A percentile compares a stretch with the other conserved stretches of the same genome.
Conservation (phyloP, 2,888 invertebrate species). For the Harmothoe impar region DNA sequence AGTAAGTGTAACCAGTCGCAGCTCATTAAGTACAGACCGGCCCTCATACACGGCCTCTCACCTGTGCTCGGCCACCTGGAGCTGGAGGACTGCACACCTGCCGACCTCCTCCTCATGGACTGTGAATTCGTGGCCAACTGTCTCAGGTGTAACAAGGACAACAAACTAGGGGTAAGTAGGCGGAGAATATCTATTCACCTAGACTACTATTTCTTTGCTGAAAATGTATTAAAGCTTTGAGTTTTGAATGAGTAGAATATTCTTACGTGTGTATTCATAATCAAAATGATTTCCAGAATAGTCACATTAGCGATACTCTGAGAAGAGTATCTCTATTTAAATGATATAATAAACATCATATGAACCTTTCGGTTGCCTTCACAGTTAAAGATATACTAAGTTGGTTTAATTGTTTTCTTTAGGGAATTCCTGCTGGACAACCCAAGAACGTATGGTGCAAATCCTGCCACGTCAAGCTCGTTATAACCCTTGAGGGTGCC, state of each 20-base stretch:
- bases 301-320: too few relatives aligned
- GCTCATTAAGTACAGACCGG: constrained; percentile 78
- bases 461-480: constrained; percentile 82
- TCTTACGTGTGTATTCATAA: too few relatives aligned
- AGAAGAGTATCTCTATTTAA: too few relatives aligned
- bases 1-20: constrained; percentile 78
- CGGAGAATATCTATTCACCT: too few relatives aligned
- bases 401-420: constrained; percentile 10
- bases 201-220: background rate
- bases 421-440: constrained; percentile 82
- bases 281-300: too few relatives aligned
- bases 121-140: constrained; percentile 80
- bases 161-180: constrained; percentile 77
- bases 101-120: constrained; percentile 82
- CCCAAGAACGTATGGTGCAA: constrained; percentile 81
- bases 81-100: constrained; percentile 79
- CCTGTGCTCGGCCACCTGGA: constrained; percentile 82
- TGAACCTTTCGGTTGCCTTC: too few relatives aligned
- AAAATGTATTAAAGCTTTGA: background rate
- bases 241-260: background rate
- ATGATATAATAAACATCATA: too few relatives aligned
- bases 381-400: too few relatives aligned
- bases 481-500: constrained; percentile 78
- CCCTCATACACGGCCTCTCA: constrained; percentile 80
- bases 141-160: constrained; percentile 81